Base-by-base conservation (phyloP, 1,140 invertebrate genomes). In the Chionoecetes opilio region DNA sequence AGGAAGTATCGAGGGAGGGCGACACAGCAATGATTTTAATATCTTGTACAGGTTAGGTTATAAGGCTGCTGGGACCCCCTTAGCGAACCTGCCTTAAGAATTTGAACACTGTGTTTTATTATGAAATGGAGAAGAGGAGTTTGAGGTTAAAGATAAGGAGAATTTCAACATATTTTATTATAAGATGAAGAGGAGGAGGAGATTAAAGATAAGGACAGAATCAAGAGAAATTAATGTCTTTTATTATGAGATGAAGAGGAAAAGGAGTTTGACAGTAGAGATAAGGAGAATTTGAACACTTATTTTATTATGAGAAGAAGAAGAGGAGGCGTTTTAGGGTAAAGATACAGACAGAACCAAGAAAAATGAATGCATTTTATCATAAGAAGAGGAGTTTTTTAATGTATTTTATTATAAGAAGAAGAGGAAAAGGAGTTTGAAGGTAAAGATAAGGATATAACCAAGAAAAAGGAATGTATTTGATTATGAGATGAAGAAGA, bases 21-120 rank as follows among this genome's bases (percentile, higher is more conserved):
- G 53, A 32, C 53, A 35, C 26, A 31, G 21, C 92, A 34, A 87
- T 93, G 84, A 88, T 93, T 87, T 93, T 93, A 93, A 88, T 88
- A 88, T 75, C 92, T 63, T 63, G 41, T 88, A 75, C 92, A 87
- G 21, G 41, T 53, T 53, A 34, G 84, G 41, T 31, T 29, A 31
- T 9, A 14, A 11, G n/a, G 41, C 14, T 31, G 26, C 53, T 31
- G 35, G 21, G 26, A 41, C 5, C 5, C n/a, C 29, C 37, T 46
- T 38, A 53, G 26, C 29, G 82, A 11, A 31, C 35, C 35, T 92
- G 8, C 1, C 63, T 3, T 2, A 90, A 53, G 88, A 90, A 90
- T 90, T 53, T 41, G 31, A 31, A 90, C 88, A 53, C 88, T 90
- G 31, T 41, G 34, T 90, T 90, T 31, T 82, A 85, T 92, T 31